Evolutionary conservation across 2,888 invertebrate genomes (phyloP).

Genomic region (Oconnorella tubifera): DNA sequence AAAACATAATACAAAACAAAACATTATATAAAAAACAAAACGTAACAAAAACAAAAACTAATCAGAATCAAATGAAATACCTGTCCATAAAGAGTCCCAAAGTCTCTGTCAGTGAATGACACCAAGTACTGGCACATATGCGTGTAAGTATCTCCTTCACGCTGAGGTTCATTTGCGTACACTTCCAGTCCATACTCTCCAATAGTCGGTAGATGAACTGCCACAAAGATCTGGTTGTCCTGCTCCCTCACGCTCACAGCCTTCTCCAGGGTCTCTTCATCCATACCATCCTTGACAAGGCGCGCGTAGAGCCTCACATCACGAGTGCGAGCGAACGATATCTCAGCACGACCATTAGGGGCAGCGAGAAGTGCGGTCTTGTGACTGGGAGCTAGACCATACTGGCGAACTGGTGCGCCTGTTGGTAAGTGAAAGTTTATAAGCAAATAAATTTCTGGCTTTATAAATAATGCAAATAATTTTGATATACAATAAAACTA

Average conservation of each 20-base stretch:
- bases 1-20: no score
- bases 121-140: slow-evolving; percentile 42
- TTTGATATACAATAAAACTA: no score
- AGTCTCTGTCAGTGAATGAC: slow-evolving; percentile 35
- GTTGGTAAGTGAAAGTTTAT: no score
- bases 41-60: no score
- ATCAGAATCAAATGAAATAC: neutral
- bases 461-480: no score
- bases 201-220: slow-evolving; percentile 45
- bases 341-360: slow-evolving; percentile 44
- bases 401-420: slow-evolving; percentile 51
- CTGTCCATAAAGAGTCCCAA: slow-evolving; percentile 34
- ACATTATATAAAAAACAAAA: no score
- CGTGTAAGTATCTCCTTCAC: slow-evolving; percentile 47
- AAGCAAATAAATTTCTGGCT: no score
- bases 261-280: slow-evolving; percentile 50
- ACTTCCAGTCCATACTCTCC: slow-evolving; percentile 56
- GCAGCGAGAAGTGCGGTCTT: slow-evolving; percentile 43
- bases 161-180: slow-evolving; percentile 55
- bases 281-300: slow-evolving; percentile 50
- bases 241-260: slow-evolving; percentile 47
- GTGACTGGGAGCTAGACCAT: slow-evolving; percentile 50
- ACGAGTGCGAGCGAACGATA: slow-evolving; percentile 67
- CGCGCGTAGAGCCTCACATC: slow-evolving; percentile 61
- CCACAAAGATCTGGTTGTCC: slow-evolving; percentile 44